Base-by-base conservation (phyloP, 2,797 vertebrate genomes). In the Morus bassanus region DNA sequence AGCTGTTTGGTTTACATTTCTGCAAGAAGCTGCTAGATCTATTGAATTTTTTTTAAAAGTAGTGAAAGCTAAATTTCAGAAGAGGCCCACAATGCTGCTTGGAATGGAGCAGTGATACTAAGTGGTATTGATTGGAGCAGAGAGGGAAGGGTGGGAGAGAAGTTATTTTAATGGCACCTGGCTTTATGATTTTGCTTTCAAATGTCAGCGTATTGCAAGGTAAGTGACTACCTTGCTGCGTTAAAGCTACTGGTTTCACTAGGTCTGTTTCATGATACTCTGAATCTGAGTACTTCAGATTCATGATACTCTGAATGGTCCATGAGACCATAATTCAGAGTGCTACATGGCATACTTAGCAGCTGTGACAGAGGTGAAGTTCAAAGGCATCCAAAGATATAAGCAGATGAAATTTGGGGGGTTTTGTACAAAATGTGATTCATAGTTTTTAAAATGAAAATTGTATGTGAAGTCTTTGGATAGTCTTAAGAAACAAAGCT, bases 1-100 rank as follows among this genome's bases (percentile, higher is more conserved):
- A 96, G 35, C 77, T 97, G 60, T 93, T 95, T 88, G 59, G 63
- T 91, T 96, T 93, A 93, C 81, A 63, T 95, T 93, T 85, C 91
- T 97, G 73, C 68, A 82, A 89, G 85, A 85, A 78, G 25, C 87
- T 89, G 75, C 89, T 95, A 88, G 89, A 91, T 89, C 85, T 95
- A 61, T 25, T 86, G 75, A 88, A 73, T 89, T 83, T 96, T 95
- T 94, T 68, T 73, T 54, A 92, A 91, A 91, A 76, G 59, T 76
- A 84, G 24, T 59, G 64, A 85, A 94, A 95, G 57, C 54, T 84
- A 18, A 35, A 85, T 92, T 95, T 94, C 77, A 76, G 88, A 85
- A 50, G 63, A 85, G 54, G 28, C 35, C 33, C 53, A 33, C 39
- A 25, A 0, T 60, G 41, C 33, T 60, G 21, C 28, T 88, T 25